Percentiles rank a stretch among this genome's conserved stretches.
Conservation (phyloP, 2,797 vertebrate genomes). For the Cetoscarus ocellatus region DNA sequence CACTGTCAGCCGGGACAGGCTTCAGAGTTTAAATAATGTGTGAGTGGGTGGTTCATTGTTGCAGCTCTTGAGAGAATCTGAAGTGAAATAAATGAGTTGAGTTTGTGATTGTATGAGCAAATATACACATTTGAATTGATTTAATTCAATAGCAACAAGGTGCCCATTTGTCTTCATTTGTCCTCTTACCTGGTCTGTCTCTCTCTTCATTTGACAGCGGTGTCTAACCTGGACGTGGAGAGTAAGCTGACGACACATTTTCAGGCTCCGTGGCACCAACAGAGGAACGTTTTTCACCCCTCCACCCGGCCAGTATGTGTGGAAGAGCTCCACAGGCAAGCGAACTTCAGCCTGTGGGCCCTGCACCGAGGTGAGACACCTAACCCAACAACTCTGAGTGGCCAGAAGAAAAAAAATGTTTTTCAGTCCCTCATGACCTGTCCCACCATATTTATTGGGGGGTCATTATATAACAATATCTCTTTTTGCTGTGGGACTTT, state of each 20-base stretch:
- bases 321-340: constrained; percentile 92
- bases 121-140: too few relatives aligned
- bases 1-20: too few relatives aligned
- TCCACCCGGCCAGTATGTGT: constrained; percentile 91
- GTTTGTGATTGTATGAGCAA: too few relatives aligned
- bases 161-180: too few relatives aligned
- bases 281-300: constrained; percentile 92
- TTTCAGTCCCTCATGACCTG: not conserved
- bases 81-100: too few relatives aligned
- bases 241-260: constrained; percentile 93
- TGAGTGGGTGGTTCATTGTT: too few relatives aligned
- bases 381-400: too few relatives aligned
- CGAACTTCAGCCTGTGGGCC: constrained; percentile 89
- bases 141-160: too few relatives aligned
- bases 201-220: constrained; percentile 81
- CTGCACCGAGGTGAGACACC: constrained; percentile 85
- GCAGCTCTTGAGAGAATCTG: too few relatives aligned
- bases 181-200: not conserved
- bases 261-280: constrained; percentile 91
- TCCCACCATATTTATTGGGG: not conserved
- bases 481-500: not conserved
- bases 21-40: too few relatives aligned
- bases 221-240: constrained; percentile 95
- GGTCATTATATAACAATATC: not conserved
- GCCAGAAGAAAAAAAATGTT: too few relatives aligned